Evolutionary conservation across 2,888 invertebrate species (phyloP), one percentile per base, ranked within the genome.

Genomic region (Diachrysia chrysitis): DNA sequence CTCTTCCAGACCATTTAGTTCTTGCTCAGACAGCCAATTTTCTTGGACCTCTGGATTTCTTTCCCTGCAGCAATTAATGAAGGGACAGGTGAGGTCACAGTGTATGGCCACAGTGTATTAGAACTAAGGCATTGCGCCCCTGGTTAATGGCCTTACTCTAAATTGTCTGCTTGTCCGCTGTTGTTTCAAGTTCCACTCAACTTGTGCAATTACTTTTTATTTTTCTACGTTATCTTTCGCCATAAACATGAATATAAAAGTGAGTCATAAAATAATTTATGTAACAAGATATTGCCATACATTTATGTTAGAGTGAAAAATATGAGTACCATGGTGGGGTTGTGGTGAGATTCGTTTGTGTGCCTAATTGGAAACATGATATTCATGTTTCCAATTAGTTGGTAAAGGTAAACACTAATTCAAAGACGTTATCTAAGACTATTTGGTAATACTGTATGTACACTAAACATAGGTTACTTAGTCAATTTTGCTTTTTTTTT

Each of bases 1-100:
- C 76, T 76, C 74, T 90, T 89, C 84, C 88, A 83, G 69, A 66
- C 84, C 86, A 87, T 89, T 88, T 84, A 83, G 82, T 82, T 79
- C 74, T 67, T 63, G 72, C 67, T 53, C 59, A 69, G 58, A 37
- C 61, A 75, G 61, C 88, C 85, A 89, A 69, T 42, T 51, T 73
- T 78, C 61, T 25, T 64, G 69, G 89, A 85, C 70, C 86, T 70
- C 65, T 54, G 71, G 63, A 68, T 58, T 77, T 81, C 75, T 79
- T 83, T 76, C 67, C 70, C 68, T 69, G 62, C 66, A 73, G 55
- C 81, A 85, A 86, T 87, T 86, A 87, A 87, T 89, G 82, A 81
- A 69, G 25, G 63, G 71, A 76, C 83, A 87, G 87, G 86, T 84
- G 85, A 85, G 89, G 82, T 85, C 89, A 85, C 69, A 63, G 76